A percentile compares a stretch with the other conserved stretches of the same genome.
Conservation (phyloP, 2,797 vertebrate genomes). For the Phoeniculus purpureus region DNA sequence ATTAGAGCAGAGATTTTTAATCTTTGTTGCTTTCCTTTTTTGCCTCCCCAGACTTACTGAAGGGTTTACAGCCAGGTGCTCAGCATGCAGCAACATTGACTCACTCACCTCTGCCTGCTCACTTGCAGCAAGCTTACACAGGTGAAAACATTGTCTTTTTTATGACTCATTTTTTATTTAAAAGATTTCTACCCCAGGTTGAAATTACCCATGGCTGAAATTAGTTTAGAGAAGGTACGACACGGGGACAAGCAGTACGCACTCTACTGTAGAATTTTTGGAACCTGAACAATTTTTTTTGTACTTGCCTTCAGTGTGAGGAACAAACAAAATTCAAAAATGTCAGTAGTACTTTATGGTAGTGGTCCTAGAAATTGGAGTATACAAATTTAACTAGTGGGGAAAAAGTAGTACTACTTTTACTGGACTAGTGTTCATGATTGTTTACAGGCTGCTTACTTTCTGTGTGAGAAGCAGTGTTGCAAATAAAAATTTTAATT, state of each 20-base stretch:
- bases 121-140: constrained; percentile 94
- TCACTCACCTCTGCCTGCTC: constrained; percentile 89
- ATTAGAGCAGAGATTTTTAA: background rate
- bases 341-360: background rate
- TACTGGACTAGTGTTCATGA: background rate
- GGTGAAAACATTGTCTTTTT: constrained; percentile 79
- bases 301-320: background rate
- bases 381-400: background rate
- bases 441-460: background rate
- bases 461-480: too few species aligned
- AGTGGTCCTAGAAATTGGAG: background rate
- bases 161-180: background rate
- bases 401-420: background rate
- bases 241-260: background rate
- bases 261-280: background rate
- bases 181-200: background rate
- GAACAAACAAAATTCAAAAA: background rate
- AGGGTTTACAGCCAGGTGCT: constrained; percentile 96
- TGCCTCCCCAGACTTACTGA: constrained; percentile 88
- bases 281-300: background rate
- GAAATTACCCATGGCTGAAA: background rate
- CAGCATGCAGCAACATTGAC: constrained; percentile 85
- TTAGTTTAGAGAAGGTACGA: background rate
- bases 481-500: background rate
- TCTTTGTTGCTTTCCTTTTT: constrained; percentile 25